Evolutionary conservation across 2,888 invertebrate species (phyloP).

Genomic region (Proisotoma minuta): DNA sequence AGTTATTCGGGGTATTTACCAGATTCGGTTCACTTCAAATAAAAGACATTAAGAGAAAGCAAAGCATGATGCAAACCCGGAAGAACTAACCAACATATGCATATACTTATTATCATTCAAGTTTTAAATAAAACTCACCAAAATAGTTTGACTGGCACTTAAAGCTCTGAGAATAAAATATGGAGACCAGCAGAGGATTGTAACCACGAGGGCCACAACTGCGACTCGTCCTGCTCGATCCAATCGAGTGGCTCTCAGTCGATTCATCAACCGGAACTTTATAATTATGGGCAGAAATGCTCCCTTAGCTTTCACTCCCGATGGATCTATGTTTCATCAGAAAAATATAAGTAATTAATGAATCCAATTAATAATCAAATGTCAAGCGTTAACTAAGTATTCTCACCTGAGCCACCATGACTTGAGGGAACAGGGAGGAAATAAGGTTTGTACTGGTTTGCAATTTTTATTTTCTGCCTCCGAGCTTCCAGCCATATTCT

Average conservation of each 20-base stretch:
- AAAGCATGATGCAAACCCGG: no score
- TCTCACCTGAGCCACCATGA: not conserved
- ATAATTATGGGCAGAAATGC: conserved; percentile 24
- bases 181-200: conserved; percentile 35
- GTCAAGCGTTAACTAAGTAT: no score
- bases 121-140: conserved; percentile 20
- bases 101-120: no score
- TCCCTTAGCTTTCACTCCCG: not conserved
- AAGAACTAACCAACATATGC: no score
- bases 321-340: no score
- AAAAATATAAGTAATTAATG: no score
- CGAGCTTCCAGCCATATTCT: conserved; percentile 39
- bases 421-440: conserved; percentile 18
- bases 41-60: no score
- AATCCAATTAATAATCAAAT: no score
- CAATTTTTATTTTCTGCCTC: conserved; percentile 30
- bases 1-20: no score
- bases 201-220: conserved; percentile 29
- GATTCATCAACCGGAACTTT: conserved; percentile 35
- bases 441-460: conserved; percentile 31
- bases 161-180: conserved; percentile 26
- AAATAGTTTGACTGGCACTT: conserved; percentile 19
- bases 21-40: no score
- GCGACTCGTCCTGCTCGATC: conserved; percentile 38
- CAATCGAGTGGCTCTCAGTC: conserved; percentile 26